Base-by-base conservation (phyloP, 2,113 vertebrate genomes). In the Phasianus colchicus region DNA sequence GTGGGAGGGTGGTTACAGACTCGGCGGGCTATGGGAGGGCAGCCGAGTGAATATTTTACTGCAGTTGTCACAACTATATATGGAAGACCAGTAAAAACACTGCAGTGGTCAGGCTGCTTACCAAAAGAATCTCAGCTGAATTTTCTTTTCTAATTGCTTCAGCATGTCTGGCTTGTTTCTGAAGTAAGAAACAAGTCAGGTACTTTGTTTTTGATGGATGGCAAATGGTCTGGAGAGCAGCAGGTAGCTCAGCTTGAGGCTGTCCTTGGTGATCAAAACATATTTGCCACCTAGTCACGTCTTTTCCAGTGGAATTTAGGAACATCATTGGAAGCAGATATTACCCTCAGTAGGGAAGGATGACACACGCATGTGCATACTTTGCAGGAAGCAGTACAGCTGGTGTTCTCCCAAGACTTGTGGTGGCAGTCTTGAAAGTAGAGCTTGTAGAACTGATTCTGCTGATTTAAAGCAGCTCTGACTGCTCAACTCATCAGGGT, bases 1-100 rank as follows among this genome's bases (percentile, higher is more conserved):
- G 83, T 75, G 85, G 76, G 54, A 69, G 82, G 48, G 54, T 73
- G 82, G 67, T 50, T 87, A 14, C 73, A 66, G 73, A 50, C 52
- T 86, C 4, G 1, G 38, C 78, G 67, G 86, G 86, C 76, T 75
- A 36, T 0, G 2, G 70, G 83, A 92, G 86, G 83, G 80, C 0
- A 6, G 70, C 63, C 1, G 12, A 91, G 48, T 0, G 0, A 81
- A 92, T 94, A 48, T 89, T 92, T 93, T 66, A 40, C 72, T 92
- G 80, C 42, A 90, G 75, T 78, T 92, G 76, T 93, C 95, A 93
- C 67, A 92, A 24, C 91, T 96, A 89, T 88, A 77, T 92, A 88
- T 71, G 85, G 94, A 91, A 88, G n/a, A 71, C 30, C 13, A 63
- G 42, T 5, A 70, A 78, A 70, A 60, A 16, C 40, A 36, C 47